Evolutionary conservation across 2,888 invertebrate species (phyloP).

Genomic region (Drosophila nr. fundita): DNA sequence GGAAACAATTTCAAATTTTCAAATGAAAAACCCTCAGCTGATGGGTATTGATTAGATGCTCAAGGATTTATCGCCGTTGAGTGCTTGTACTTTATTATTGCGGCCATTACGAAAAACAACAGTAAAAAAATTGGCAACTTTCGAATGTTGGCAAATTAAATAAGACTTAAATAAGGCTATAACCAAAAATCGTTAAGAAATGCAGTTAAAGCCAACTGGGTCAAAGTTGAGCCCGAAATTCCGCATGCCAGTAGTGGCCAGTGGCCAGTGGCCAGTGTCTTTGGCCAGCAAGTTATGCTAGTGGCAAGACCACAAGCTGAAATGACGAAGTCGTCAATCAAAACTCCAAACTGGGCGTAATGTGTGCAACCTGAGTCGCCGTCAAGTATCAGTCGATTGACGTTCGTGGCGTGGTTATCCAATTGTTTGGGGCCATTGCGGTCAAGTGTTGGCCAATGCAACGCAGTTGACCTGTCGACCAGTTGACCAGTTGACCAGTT

Average conservation of each 20-base stretch:
- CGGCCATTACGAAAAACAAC: neutral
- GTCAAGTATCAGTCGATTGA: constrained; percentile 32
- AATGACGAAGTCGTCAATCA: neutral
- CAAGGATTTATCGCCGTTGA: neutral
- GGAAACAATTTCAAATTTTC: neutral
- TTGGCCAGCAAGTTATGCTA: neutral
- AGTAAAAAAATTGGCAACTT: neutral
- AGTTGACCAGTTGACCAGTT: constrained; percentile 36
- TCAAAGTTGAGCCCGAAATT: neutral
- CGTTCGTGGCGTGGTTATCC: constrained; percentile 21
- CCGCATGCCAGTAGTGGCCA: neutral
- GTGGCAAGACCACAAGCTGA: neutral
- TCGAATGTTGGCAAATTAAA: neutral
- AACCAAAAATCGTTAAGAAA: neutral
- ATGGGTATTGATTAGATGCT: neutral
- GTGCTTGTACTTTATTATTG: neutral
- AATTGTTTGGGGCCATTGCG: constrained; percentile 36
- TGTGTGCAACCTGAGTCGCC: neutral
- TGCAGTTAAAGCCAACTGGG: neutral
- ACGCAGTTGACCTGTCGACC: neutral
- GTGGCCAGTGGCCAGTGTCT: neutral
- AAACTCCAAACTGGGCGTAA: neutral
- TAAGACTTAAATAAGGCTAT: neutral
- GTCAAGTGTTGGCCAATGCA: constrained; percentile 32
- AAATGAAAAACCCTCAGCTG: neutral